Percentiles rank a stretch among this genome's conserved stretches.
These are phyloP conservation scores for Dasypolia templi DNA, from an alignment of 2,888 invertebrate species.

Conservation along the genomic window DNA sequence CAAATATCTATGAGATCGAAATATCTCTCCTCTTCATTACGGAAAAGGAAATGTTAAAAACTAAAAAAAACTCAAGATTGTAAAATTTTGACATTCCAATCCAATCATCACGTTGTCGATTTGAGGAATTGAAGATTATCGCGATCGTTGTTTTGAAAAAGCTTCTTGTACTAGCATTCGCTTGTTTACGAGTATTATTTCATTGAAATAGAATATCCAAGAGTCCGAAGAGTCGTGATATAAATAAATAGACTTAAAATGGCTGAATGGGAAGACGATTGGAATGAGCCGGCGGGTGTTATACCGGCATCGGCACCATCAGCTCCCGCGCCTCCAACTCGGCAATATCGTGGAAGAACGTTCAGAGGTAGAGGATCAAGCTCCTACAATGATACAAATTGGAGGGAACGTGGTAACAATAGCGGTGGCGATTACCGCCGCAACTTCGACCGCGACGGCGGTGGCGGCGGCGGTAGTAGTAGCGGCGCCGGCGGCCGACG, in stretches of 20 bases:
- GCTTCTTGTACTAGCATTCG: slow-evolving; percentile 27
- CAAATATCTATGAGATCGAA: not conserved
- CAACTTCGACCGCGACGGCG: slow-evolving; percentile 59
- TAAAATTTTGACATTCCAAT: slow-evolving; percentile 44
- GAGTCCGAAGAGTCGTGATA: not conserved
- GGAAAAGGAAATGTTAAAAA: slow-evolving; percentile 1
- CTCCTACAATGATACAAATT: slow-evolving; percentile 77
- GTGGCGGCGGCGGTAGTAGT: slow-evolving; percentile 40
- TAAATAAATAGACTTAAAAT: slow-evolving; percentile 60
- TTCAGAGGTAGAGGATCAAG: slow-evolving; percentile 73
- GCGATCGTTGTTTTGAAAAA: slow-evolving; percentile 57
- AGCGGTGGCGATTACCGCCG: slow-evolving; percentile 69
- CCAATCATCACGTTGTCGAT: slow-evolving; percentile 46
- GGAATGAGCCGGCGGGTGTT: slow-evolving; percentile 69
- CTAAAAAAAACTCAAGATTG: slow-evolving; percentile 15
- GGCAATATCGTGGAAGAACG: slow-evolving; percentile 74
- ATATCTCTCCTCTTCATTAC: not conserved
- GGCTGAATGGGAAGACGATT: slow-evolving; percentile 81
- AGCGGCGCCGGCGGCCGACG: slow-evolving; percentile 62
- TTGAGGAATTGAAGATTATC: slow-evolving; percentile 35
- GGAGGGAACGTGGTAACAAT: slow-evolving; percentile 69
- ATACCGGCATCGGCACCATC: slow-evolving; percentile 66
- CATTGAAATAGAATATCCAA: slow-evolving; percentile 1
- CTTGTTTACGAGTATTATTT: slow-evolving; percentile 33
- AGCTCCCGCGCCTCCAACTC: slow-evolving; percentile 67